These are phyloP conservation scores for Spialia ferax DNA, from an alignment of 2,888 invertebrate species.

Conservation along the genomic window DNA sequence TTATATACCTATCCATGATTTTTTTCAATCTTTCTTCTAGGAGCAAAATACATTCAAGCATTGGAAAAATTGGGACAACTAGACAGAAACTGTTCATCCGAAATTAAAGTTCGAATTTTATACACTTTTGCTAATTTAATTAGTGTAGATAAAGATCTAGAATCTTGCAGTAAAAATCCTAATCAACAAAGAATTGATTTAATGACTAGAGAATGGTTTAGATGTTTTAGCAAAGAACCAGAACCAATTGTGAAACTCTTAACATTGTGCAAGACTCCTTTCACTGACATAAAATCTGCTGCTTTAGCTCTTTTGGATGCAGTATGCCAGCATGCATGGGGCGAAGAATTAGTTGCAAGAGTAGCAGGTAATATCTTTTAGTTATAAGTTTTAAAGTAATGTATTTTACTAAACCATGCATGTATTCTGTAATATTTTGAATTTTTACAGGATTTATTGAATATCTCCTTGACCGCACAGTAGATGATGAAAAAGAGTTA, in stretches of 20 bases:
- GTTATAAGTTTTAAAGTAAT: not conserved
- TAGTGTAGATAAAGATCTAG: conserved; percentile 70
- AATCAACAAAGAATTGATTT: conserved; percentile 77
- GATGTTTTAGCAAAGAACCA: conserved; percentile 67
- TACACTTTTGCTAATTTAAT: conserved; percentile 88
- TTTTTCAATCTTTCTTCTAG: conserved; percentile 52
- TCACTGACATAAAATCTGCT: conserved; percentile 91
- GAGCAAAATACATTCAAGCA: conserved; percentile 75
- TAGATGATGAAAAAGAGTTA: conserved; percentile 90
- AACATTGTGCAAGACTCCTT: conserved; percentile 91
- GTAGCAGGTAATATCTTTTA: conserved; percentile 87
- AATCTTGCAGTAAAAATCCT: conserved; percentile 66
- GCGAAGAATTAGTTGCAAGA: conserved; percentile 90
- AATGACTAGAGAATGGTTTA: conserved; percentile 84
- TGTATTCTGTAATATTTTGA: not conserved
- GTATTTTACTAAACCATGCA: not conserved
- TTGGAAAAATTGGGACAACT: conserved; percentile 87
- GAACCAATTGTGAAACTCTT: conserved; percentile 88
- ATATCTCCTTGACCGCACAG: conserved; percentile 91
- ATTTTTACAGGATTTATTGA: conserved; percentile 89
- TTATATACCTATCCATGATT: too few species aligned
- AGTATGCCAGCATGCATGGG: conserved; percentile 92
- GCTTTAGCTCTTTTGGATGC: conserved; percentile 89
- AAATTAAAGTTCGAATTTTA: conserved; percentile 90
- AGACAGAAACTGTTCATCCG: conserved; percentile 88